These are phyloP conservation scores for Acanthopleura granulata DNA, from an alignment of 2,888 invertebrate genomes.

Conservation along the genomic window DNA sequence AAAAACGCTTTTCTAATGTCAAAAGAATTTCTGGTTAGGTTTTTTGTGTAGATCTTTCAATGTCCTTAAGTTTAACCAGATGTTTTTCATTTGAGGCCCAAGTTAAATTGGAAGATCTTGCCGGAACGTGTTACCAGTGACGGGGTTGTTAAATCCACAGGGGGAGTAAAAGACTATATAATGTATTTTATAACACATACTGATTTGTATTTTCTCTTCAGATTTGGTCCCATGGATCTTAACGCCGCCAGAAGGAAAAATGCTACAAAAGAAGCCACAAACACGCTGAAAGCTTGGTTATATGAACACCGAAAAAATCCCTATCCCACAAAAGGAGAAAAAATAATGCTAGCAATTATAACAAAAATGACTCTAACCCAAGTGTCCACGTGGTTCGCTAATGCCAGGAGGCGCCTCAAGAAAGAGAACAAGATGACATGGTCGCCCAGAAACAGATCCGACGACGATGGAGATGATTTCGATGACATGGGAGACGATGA, in stretches of 20 bases:
- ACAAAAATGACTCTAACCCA: slow-evolving; percentile 93
- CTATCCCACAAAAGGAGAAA: slow-evolving; percentile 95
- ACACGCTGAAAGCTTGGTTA: slow-evolving; percentile 96
- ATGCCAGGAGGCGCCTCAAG: slow-evolving; percentile 91
- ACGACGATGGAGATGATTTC: slow-evolving; percentile 46
- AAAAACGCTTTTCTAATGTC: too few relatives aligned
- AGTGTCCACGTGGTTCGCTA: slow-evolving; percentile 97
- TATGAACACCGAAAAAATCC: slow-evolving; percentile 97
- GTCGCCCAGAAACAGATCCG: slow-evolving; percentile 72
- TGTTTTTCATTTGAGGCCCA: too few relatives aligned
- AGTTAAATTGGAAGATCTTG: too few relatives aligned
- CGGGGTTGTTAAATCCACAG: too few relatives aligned
- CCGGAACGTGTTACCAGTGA: too few relatives aligned
- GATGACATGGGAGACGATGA: slow-evolving; percentile 49
- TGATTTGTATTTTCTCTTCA: slow-evolving; percentile 5
- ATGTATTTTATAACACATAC: too few relatives aligned
- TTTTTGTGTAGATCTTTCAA: too few relatives aligned
- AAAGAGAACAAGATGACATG: slow-evolving; percentile 81
- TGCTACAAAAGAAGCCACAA: slow-evolving; percentile 97
- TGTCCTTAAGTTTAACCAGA: too few relatives aligned
- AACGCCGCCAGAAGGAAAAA: slow-evolving; percentile 80
- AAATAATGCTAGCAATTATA: slow-evolving; percentile 94
- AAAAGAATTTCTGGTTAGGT: too few relatives aligned
- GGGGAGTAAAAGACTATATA: too few relatives aligned
- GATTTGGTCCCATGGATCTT: slow-evolving; percentile 17